A percentile compares a stretch with the other conserved stretches of the same genome.
phyloP scores from a whole-genome alignment of 2,888 invertebrate genomes.

The Calliscelio sp. region DNA sequence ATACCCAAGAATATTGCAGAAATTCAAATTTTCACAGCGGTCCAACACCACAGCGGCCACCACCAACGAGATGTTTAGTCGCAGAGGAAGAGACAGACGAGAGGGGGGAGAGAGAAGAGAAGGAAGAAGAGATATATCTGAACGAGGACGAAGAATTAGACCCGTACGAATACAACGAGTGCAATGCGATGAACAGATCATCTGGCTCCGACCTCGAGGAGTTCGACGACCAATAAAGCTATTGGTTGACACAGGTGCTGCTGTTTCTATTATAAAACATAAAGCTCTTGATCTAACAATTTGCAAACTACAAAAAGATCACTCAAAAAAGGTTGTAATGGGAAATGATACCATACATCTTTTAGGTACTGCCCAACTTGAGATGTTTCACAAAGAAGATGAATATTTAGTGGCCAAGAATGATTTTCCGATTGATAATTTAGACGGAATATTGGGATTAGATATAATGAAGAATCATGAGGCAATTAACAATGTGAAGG shows the following conservation, averaged over 20 bases:
- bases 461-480: not conserved
- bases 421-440: conserved; percentile 10
- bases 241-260: conserved; percentile 6
- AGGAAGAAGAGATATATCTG: not conserved
- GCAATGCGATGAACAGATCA: not conserved
- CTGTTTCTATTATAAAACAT: conserved; percentile 15
- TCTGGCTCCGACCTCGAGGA: conserved; percentile 29
- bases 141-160: too few relatives aligned
- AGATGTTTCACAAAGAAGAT: not conserved
- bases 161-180: conserved; percentile 6
- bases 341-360: not conserved
- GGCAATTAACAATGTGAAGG: not conserved
- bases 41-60: not conserved
- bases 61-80: conserved; percentile 2
- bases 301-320: conserved; percentile 4
- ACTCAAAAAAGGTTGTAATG: not conserved
- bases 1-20: conserved; percentile 23
- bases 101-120: not conserved
- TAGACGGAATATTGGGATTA: conserved; percentile 3
- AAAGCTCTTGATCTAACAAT: not conserved
- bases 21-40: not conserved
- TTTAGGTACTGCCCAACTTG: not conserved
- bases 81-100: not conserved
- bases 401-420: conserved; percentile 5
- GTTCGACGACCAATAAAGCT: conserved; percentile 15